Conservation (phyloP, 2,113 vertebrate genomes). For the Desmodus rotundus region DNA sequence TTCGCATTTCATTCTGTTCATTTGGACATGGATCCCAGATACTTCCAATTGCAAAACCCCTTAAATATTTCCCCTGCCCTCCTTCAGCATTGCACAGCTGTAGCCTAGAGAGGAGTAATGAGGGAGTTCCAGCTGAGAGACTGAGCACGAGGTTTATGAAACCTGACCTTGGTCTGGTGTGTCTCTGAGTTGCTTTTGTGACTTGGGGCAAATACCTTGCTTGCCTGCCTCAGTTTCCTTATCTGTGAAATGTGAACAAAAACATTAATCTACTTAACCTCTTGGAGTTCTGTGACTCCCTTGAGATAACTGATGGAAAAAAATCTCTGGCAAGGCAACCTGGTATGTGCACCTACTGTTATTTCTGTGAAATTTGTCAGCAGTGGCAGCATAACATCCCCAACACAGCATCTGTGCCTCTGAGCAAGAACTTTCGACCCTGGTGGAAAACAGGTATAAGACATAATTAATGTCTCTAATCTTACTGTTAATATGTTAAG, state of each 20-base stretch:
- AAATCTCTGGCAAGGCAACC: background rate
- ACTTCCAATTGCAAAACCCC: background rate
- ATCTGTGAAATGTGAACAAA: background rate
- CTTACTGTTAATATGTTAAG: background rate
- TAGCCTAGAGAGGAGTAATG: background rate
- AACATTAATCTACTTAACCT: background rate
- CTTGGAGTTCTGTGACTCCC: background rate
- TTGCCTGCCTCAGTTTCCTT: background rate
- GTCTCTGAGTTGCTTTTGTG: background rate
- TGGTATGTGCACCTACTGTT: background rate
- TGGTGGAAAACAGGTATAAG: background rate
- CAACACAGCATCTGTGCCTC: background rate
- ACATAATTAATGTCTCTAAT: background rate
- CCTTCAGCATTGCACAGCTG: fast-evolving
- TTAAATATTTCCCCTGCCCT: background rate
- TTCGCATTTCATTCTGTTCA: background rate
- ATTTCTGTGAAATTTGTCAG: background rate
- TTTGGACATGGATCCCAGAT: background rate
- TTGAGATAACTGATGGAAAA: background rate
- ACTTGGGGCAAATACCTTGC: background rate
- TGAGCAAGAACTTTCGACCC: background rate
- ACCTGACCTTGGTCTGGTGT: background rate
- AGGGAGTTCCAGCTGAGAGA: background rate
- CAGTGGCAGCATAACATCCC: background rate
- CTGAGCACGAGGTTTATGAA: background rate